Evolutionary conservation across 2,888 invertebrate genomes (phyloP), one percentile per base, ranked within the genome.

Genomic region (Thereva unica): DNA sequence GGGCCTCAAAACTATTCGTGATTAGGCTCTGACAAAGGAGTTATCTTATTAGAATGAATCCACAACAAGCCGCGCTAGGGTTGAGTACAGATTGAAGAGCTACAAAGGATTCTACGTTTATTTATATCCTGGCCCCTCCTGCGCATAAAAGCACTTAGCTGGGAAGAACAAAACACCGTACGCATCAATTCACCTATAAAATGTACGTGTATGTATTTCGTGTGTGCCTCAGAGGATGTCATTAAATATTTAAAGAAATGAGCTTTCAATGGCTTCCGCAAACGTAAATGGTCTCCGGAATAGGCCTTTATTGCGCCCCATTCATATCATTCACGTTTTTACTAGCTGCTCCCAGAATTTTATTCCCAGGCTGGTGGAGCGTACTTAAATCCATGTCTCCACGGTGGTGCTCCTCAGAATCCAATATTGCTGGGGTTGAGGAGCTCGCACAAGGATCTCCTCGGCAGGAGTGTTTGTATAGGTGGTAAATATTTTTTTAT

Each of bases 231-330:
- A 52, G 52, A 42, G 38, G 42, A 56, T 44, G 44, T 44, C 44
- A 56, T 56, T 56, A 56, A 56, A 56, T 56, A 56, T 56, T 56
- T 44, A 56, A 44, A 42, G 44, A 56, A 56, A 56, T 56, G 56
- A 56, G 56, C 56, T 42, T 56, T 56, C 56, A 56, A 56, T 56
- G 56, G 56, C 35, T 56, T 56, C 44, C 56, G 44, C 56, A 56
- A 44, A 56, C 56, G 44, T 42, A 56, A 56, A 56, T 56, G 56
- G 44, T 44, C 44, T 56, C 56, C 56, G 42, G 56, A 56, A 56
- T 56, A 56, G 56, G 56, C 56, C 44, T 44, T 56, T 56, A 56
- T 56, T 56, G 44, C 44, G 23, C 56, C 56, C 34, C 56, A 56
- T 56, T 56, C 56, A 56, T 56, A 42, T 56, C 56, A 42, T 44